Evolutionary conservation across 2,113 vertebrate species (phyloP), one percentile per base, ranked within the genome.

Genomic region (Elgaria multicarinata): DNA sequence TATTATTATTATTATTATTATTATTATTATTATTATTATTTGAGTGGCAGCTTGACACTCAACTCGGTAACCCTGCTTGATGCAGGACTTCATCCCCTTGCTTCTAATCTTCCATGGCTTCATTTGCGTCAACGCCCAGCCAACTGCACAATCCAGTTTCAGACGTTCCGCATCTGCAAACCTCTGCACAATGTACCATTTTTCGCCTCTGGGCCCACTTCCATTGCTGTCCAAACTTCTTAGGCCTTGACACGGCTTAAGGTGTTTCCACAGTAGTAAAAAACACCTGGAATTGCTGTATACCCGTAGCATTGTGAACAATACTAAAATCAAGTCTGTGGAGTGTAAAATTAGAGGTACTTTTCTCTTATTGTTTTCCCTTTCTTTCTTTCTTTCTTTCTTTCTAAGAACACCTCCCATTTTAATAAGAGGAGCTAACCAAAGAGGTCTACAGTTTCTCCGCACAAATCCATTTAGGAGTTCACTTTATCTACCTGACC

Each of bases 401-500:
- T 69, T 94, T 31, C 14, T 14, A 76, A 46, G 20, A 81, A 92
- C 92, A 83, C 90, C 82, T 89, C 86, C 84, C 89, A 80, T 79
- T 91, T 80, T 22, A 80, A 84, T 93, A 89, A 33, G 69, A 92
- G 80, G 87, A 93, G 76, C 36, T n/a, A 81, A 81, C 28, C 78
- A 88, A 94, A 50, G 24, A 92, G 83, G 55, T 0, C 87, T 92
- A 28, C n/a, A 39, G 42, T 1, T 67, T 77, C 46, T 26, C 26
- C 62, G 50, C 67, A 78, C 92, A 95, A 92, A 95, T 89, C n/a
- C 89, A 92, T 88, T 75, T 83, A 76, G 93, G 91, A 92, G 93
- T 95, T 89, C 75, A 87, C 92, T 87, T 93, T 95, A 91, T 94
- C 93, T 94, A 16, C 44, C 72, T 87, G 92, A 95, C 95, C 93